Conservation (phyloP, 1,140 invertebrate species). For the Cyrtorhinus lividipennis region DNA sequence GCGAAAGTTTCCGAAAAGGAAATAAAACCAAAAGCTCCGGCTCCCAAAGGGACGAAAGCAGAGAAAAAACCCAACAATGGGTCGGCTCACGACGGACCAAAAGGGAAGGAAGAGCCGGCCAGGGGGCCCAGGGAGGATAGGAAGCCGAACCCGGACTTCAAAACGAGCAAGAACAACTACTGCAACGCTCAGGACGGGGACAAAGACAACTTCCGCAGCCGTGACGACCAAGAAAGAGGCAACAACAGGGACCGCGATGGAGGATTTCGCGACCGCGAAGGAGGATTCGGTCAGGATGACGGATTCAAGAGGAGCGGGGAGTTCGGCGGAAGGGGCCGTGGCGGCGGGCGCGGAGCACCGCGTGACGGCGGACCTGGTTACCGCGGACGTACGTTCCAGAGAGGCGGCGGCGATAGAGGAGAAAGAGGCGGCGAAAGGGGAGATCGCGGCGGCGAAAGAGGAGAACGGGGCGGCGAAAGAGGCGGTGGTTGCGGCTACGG, state of each 20-base stretch:
- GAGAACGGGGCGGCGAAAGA: no score
- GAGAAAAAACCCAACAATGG: not conserved
- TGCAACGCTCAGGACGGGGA: not conserved
- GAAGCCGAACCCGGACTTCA: not conserved
- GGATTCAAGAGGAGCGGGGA: no score
- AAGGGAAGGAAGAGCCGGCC: not conserved
- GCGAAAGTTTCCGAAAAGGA: not conserved
- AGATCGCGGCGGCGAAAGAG: no score
- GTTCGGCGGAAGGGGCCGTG: constrained; percentile 26
- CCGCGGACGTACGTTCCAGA: not conserved
- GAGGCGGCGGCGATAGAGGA: constrained; percentile 31
- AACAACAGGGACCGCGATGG: not conserved
- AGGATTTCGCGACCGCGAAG: not conserved
- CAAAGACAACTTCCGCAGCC: not conserved
- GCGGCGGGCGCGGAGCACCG: constrained; percentile 30
- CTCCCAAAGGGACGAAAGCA: not conserved
- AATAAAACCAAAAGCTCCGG: not conserved
- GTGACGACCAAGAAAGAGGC: not conserved
- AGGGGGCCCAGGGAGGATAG: no score
- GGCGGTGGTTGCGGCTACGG: not conserved
- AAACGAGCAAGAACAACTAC: not conserved
- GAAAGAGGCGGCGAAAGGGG: not conserved
- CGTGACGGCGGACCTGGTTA: constrained; percentile 25
- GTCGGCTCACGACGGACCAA: not conserved
- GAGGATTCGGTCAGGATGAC: no score